Evolutionary conservation across 2,888 invertebrate species (phyloP).

Genomic region (Stenotaenia linearis): DNA sequence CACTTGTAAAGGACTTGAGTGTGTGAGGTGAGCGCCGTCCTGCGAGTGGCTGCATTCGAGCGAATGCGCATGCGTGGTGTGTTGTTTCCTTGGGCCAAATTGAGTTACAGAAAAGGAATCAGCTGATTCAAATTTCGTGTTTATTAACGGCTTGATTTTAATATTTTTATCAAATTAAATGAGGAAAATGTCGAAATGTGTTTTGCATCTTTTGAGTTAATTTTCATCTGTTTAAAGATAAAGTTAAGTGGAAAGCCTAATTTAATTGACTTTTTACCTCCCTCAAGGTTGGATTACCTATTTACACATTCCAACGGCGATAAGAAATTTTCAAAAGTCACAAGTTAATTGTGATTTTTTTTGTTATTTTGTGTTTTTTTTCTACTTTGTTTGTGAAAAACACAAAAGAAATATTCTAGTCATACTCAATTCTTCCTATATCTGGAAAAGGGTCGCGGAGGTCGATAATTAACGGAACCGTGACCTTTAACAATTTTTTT

Average conservation of each 20-base stretch:
- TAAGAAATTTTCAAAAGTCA: background rate
- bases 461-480: background rate
- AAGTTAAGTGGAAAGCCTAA: background rate
- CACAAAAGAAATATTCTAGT: background rate
- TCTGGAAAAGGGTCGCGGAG: background rate
- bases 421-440: background rate
- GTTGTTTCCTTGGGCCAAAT: slow-evolving; percentile 4
- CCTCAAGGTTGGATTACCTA: background rate
- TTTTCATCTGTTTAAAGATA: background rate
- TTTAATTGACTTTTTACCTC: background rate
- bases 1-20: background rate
- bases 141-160: background rate
- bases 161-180: background rate
- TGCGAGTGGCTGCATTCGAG: background rate
- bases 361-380: background rate
- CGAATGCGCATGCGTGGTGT: background rate
- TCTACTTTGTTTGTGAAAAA: background rate
- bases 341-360: background rate
- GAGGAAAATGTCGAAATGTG: background rate
- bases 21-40: background rate
- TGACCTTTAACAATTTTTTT: background rate
- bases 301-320: background rate
- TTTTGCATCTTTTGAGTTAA: background rate
- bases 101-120: slow-evolving; percentile 19
- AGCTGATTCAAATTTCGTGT: background rate